Evolutionary conservation across 2,113 vertebrate species (phyloP).

Genomic region (Pollimyrus isidori): DNA sequence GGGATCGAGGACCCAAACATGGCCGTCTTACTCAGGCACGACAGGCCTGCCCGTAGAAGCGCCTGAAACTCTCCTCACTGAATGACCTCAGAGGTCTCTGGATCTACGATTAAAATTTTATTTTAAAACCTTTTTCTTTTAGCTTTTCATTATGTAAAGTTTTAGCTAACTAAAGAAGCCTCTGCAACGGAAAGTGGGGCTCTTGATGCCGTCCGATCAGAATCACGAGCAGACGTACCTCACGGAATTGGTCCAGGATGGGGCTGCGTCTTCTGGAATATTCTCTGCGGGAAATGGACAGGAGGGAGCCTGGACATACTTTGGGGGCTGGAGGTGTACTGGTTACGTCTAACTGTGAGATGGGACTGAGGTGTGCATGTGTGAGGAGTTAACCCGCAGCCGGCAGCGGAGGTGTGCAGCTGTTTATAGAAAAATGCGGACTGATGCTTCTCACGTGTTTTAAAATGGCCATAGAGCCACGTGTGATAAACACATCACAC

Average conservation of each 20-base stretch:
- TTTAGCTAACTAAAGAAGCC: background rate
- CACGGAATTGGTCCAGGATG: background rate
- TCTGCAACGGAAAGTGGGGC: background rate
- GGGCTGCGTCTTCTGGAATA: background rate
- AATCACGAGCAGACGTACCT: background rate
- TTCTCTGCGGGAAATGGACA: background rate
- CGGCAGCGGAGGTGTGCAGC: background rate
- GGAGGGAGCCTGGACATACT: background rate
- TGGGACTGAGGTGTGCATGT: background rate
- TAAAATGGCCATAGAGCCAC: background rate
- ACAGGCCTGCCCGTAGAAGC: background rate
- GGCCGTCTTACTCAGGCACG: background rate
- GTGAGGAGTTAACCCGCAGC: background rate
- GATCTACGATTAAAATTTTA: background rate
- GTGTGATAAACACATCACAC: background rate
- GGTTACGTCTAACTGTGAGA: background rate
- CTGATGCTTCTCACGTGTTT: background rate
- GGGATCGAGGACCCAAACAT: conserved; percentile 20
- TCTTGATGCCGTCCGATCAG: background rate
- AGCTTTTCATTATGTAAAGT: background rate
- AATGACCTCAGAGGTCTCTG: background rate
- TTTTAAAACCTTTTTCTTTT: background rate
- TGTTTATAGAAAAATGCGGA: background rate
- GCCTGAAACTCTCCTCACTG: background rate
- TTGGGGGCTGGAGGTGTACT: background rate